A percentile compares a stretch with the other conserved stretches of the same genome.
Evolutionary conservation across 2,113 vertebrate species (phyloP).

Genomic region (Ellobius talpinus): DNA sequence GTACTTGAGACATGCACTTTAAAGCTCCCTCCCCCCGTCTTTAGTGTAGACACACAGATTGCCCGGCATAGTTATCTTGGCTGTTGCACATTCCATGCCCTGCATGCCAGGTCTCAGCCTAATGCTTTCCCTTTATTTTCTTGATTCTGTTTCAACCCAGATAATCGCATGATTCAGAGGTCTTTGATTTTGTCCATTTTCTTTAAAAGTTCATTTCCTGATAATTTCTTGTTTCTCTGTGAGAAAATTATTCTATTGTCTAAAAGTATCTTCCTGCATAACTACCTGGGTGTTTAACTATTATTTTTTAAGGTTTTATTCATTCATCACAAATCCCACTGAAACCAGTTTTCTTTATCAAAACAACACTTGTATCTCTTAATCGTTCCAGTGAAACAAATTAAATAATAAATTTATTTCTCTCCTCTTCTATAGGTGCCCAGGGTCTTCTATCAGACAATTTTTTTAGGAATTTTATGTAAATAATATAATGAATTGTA

Average conservation of each 20-base stretch:
- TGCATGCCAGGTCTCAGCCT: too few relatives aligned
- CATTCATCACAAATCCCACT: background rate
- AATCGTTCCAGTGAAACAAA: background rate
- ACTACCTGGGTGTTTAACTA: background rate
- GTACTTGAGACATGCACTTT: background rate
- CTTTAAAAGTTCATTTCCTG: background rate
- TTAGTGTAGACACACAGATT: background rate
- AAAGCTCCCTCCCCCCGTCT: background rate
- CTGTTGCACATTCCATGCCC: rapidly evolving
- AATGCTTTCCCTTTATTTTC: background rate
- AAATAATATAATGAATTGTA: background rate
- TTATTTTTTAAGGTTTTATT: background rate
- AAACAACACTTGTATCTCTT: background rate
- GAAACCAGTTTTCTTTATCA: background rate
- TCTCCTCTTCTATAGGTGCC: background rate
- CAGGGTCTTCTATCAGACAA: background rate
- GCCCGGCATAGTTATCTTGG: rapidly evolving
- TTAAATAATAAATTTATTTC: background rate
- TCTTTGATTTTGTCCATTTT: background rate
- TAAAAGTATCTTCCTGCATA: background rate
- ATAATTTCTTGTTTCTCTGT: background rate
- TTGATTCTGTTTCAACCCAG: background rate
- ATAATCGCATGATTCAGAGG: background rate
- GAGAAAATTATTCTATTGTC: background rate
- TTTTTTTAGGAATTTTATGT: background rate